phyloP scores from a whole-genome alignment of 2,888 invertebrate genomes.

The Phalangium opilio region DNA sequence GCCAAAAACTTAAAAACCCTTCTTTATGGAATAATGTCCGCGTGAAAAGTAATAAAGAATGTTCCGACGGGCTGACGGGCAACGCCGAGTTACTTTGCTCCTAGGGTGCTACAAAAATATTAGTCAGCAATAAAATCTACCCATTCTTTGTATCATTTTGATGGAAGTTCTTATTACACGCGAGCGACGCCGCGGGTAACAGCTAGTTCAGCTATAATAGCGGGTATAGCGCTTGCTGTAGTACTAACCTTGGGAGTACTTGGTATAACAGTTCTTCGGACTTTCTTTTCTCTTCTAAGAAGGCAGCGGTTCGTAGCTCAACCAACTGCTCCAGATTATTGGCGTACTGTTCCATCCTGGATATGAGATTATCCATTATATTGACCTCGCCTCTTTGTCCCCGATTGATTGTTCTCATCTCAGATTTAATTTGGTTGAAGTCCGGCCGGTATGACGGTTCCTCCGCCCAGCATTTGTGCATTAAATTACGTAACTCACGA shows the following conservation, averaged over 20 bases:
- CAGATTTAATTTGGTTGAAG: slow-evolving; percentile 71
- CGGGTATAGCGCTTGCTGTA: too few relatives aligned
- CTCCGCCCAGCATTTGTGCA: slow-evolving; percentile 87
- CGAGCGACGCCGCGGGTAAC: too few relatives aligned
- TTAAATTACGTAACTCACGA: slow-evolving; percentile 47
- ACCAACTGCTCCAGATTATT: slow-evolving; percentile 23
- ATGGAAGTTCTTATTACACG: too few relatives aligned
- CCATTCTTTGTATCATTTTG: too few relatives aligned
- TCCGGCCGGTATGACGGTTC: slow-evolving; percentile 80
- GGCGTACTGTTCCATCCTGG: slow-evolving; percentile 24
- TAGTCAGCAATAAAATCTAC: too few relatives aligned
- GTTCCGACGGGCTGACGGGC: too few relatives aligned
- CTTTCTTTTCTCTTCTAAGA: slow-evolving; percentile 23
- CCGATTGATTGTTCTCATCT: slow-evolving; percentile 75
- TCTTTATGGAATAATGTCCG: too few relatives aligned
- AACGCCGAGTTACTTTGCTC: too few relatives aligned
- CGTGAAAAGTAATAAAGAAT: too few relatives aligned
- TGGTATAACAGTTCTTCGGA: slow-evolving; percentile 24
- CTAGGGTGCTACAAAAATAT: too few relatives aligned
- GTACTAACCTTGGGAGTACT: slow-evolving; percentile 36
- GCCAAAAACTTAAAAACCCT: too few relatives aligned
- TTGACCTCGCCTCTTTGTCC: slow-evolving; percentile 22
- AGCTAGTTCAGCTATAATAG: too few relatives aligned
- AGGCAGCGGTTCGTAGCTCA: slow-evolving; percentile 22
- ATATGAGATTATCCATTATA: slow-evolving; percentile 23